Conservation (phyloP, 2,113 vertebrate genomes). For the Gavialis gangeticus region DNA sequence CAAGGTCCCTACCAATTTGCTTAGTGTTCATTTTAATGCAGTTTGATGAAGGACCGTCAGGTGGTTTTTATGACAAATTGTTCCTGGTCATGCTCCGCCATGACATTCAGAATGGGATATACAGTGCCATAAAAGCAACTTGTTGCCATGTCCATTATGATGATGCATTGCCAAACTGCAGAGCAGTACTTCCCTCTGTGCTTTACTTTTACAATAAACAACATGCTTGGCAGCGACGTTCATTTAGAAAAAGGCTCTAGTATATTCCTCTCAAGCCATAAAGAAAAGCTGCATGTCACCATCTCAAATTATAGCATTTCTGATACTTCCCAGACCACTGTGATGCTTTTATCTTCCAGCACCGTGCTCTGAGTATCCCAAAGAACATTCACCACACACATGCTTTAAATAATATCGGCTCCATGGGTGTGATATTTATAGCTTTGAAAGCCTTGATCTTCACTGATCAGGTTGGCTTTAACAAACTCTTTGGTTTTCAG, state of each 20-base stretch:
- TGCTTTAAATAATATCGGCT: slow-evolving; percentile 51
- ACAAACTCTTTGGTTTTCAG: background rate
- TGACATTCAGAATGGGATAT: slow-evolving; percentile 21
- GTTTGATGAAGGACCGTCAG: background rate
- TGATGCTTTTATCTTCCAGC: slow-evolving; percentile 33
- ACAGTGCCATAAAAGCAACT: slow-evolving; percentile 40
- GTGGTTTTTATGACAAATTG: slow-evolving; percentile 39
- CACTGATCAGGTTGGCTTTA: slow-evolving; percentile 23
- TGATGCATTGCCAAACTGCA: slow-evolving; percentile 30
- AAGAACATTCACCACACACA: background rate
- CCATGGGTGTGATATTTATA: slow-evolving; percentile 46
- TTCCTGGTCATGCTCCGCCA: slow-evolving; percentile 21
- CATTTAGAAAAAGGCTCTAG: background rate
- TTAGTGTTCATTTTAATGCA: background rate
- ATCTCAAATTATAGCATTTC: slow-evolving; percentile 44
- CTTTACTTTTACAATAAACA: slow-evolving; percentile 44
- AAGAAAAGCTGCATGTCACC: slow-evolving; percentile 44
- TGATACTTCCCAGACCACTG: slow-evolving; percentile 62
- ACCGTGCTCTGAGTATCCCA: slow-evolving; percentile 1
- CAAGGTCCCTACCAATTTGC: slow-evolving; percentile 14
- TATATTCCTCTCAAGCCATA: slow-evolving; percentile 43
- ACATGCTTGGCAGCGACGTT: background rate
- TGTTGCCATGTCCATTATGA: slow-evolving; percentile 8
- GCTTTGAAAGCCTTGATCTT: slow-evolving; percentile 5
- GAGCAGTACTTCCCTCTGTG: slow-evolving; percentile 23